These are phyloP conservation scores for Pomatorhinus ruficollis DNA, from an alignment of 2,113 vertebrate genomes.

Conservation along the genomic window DNA sequence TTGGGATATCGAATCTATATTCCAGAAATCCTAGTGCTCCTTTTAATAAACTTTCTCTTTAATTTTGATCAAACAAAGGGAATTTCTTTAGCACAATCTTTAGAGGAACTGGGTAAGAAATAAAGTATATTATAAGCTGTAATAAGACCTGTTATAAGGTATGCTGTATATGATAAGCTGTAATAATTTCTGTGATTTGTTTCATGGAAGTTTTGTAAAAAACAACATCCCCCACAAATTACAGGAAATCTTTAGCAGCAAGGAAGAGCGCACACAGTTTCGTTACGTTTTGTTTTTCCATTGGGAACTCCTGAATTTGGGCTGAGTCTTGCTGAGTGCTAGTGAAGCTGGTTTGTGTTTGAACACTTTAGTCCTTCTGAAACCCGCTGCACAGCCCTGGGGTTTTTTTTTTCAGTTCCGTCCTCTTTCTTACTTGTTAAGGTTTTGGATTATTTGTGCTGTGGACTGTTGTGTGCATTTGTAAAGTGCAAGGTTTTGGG, in stretches of 20 bases:
- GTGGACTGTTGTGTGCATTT: background rate
- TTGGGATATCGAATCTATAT: background rate
- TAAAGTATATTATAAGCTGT: background rate
- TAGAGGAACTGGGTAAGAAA: background rate
- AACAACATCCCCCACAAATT: background rate
- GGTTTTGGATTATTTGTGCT: background rate
- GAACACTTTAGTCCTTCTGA: background rate
- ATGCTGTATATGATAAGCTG: background rate
- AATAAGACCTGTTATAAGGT: background rate
- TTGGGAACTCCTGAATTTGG: background rate
- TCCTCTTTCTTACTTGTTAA: background rate
- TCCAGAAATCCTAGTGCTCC: background rate
- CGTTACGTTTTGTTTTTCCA: fast-evolving
- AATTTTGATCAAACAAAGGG: background rate
- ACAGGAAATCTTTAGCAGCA: background rate
- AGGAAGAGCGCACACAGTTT: background rate
- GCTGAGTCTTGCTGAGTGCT: background rate
- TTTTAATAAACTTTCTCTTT: background rate
- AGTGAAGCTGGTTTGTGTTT: background rate
- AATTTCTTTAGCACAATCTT: background rate
- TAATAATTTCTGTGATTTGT: background rate
- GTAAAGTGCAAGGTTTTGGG: background rate
- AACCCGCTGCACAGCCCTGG: background rate
- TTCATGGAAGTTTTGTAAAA: background rate
- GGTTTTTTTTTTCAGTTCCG: background rate